A percentile compares a stretch with the other conserved stretches of the same genome.
Conservation (phyloP, 53 echinoderm and acorn worm genomes). For the Holothuria scabra region DNA sequence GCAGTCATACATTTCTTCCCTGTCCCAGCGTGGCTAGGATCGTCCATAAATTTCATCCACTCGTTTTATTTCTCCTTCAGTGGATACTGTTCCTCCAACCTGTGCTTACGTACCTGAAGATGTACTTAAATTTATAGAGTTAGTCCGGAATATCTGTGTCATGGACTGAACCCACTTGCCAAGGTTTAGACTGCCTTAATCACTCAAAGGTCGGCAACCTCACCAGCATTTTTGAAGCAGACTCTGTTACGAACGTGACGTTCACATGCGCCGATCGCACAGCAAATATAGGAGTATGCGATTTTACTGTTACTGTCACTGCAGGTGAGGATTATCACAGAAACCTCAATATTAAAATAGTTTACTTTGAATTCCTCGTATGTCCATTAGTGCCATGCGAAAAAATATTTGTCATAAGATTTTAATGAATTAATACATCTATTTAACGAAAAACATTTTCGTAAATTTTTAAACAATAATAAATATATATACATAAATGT, state of each 20-base stretch:
- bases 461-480: too few relatives aligned
- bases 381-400: too few relatives aligned
- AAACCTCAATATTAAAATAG: too few relatives aligned
- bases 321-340: conserved; percentile 6
- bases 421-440: too few relatives aligned
- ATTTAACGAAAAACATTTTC: too few relatives aligned
- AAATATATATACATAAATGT: too few relatives aligned
- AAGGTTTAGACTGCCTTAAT: conserved; percentile 12
- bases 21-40: too few relatives aligned
- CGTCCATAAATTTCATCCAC: too few relatives aligned
- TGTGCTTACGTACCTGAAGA: conserved; percentile 3
- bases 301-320: conserved; percentile 46
- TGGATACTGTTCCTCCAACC: not conserved
- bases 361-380: too few relatives aligned
- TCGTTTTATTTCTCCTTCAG: not conserved
- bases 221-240: conserved; percentile 3
- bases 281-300: not conserved
- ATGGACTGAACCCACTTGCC: conserved; percentile 18
- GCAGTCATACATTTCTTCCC: too few relatives aligned
- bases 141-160: not conserved
- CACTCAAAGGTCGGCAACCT: not conserved
- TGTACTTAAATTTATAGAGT: conserved; percentile 6
- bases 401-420: too few relatives aligned
- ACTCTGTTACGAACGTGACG: not conserved
- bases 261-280: conserved; percentile 38